Evolutionary conservation across 2,113 vertebrate genomes (phyloP).

Genomic region (Microcebus jonahi): DNA sequence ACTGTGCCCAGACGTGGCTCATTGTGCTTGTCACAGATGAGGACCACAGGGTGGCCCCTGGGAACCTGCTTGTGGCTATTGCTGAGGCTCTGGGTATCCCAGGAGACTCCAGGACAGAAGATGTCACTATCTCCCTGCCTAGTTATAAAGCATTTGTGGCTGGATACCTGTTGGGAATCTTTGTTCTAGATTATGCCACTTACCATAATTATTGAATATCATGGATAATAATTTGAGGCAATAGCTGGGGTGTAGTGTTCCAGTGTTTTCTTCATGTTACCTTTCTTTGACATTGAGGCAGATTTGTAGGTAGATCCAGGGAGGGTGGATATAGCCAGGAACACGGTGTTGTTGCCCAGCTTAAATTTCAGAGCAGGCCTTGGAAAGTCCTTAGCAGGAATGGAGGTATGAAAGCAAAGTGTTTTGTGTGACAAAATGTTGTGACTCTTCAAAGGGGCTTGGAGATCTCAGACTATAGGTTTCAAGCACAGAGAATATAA

Average conservation of each 20-base stretch:
- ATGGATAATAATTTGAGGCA: background rate
- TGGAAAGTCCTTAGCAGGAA: slow-evolving; percentile 1
- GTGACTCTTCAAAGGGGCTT: background rate
- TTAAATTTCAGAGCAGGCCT: background rate
- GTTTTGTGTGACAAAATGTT: background rate
- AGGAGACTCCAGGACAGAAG: background rate
- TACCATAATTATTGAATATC: background rate
- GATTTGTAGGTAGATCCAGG: background rate
- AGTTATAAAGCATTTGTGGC: background rate
- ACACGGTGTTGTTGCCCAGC: background rate
- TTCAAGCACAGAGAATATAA: slow-evolving; percentile 19
- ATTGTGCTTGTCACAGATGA: background rate
- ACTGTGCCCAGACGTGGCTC: fast-evolving
- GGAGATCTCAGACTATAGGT: background rate
- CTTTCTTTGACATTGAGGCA: background rate
- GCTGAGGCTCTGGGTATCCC: background rate
- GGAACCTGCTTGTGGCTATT: background rate
- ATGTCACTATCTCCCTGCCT: background rate
- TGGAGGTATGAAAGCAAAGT: background rate
- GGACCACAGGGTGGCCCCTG: background rate
- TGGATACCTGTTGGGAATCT: background rate
- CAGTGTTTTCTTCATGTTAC: background rate
- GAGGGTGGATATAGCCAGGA: background rate
- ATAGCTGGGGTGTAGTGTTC: background rate
- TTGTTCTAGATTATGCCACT: background rate